Percentiles rank a stretch among this genome's conserved stretches.
phyloP scores from a whole-genome alignment of 1,140 invertebrate species.

The Capitella teleta region DNA sequence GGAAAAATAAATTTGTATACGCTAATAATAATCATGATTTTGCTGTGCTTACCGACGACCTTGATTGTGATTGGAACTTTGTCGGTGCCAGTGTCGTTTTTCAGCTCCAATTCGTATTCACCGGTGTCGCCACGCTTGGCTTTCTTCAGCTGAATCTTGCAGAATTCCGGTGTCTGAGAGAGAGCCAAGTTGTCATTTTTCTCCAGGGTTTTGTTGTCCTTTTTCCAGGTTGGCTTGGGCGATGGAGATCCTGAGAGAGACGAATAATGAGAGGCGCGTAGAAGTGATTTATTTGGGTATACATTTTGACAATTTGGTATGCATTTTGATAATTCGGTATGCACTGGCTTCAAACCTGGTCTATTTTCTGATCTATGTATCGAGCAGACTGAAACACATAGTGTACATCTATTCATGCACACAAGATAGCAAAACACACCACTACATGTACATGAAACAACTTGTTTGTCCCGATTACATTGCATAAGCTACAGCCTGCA shows the following conservation, averaged over 20 bases:
- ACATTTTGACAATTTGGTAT: too few species aligned
- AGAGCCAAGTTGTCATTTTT: conserved; percentile 22
- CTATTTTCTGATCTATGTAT: too few species aligned
- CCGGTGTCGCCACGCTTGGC: conserved; percentile 14
- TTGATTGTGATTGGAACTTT: conserved; percentile 17
- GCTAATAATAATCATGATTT: not conserved
- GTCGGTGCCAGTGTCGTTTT: conserved; percentile 17
- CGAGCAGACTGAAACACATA: too few species aligned
- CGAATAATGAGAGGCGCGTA: too few species aligned
- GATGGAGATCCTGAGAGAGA: conserved; percentile 37
- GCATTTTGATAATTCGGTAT: too few species aligned
- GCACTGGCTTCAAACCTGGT: too few species aligned
- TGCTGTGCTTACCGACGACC: conserved; percentile 16
- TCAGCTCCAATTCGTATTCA: conserved; percentile 18
- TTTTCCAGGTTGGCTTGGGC: conserved; percentile 35
- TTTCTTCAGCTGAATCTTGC: conserved; percentile 14
- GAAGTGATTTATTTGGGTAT: too few species aligned
- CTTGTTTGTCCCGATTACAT: too few species aligned
- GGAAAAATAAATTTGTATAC: not conserved
- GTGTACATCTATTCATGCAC: too few species aligned
- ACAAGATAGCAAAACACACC: too few species aligned
- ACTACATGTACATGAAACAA: too few species aligned
- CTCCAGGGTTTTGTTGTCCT: conserved; percentile 45
- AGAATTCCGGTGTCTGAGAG: conserved; percentile 11
- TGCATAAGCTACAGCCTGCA: too few species aligned